These are phyloP conservation scores for Mesembrinibis cayennensis DNA, from an alignment of 2,113 vertebrate genomes.

Conservation along the genomic window DNA sequence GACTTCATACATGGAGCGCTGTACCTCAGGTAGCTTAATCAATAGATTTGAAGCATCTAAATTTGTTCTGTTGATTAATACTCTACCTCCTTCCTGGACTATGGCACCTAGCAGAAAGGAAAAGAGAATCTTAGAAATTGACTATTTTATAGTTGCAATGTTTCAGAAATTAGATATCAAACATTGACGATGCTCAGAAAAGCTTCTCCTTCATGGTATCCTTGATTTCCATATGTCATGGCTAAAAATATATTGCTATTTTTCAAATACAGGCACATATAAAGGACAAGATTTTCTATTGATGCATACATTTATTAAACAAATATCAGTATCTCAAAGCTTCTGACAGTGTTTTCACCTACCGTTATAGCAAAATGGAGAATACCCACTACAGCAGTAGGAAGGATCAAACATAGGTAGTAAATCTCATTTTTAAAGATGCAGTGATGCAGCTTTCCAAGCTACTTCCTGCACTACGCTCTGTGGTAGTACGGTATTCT, in stretches of 20 bases:
- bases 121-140: background rate
- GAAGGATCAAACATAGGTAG: background rate
- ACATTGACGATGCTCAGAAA: background rate
- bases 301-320: background rate
- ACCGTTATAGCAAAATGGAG: background rate
- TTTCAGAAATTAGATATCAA: background rate
- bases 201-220: background rate
- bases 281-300: background rate
- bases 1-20: conserved; percentile 80
- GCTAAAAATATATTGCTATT: background rate
- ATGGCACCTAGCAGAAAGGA: conserved; percentile 73
- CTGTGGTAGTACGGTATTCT: background rate
- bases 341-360: background rate
- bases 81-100: conserved; percentile 82
- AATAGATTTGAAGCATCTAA: conserved; percentile 89
- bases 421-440: background rate
- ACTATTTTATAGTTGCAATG: background rate
- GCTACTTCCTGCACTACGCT: background rate
- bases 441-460: background rate
- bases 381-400: background rate
- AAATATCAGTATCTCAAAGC: background rate
- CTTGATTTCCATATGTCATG: background rate
- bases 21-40: conserved; percentile 77
- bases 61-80: conserved; percentile 81
- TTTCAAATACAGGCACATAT: background rate